Percentiles rank a stretch among this genome's conserved stretches.
Conservation (phyloP, 2,113 vertebrate species). For the Aptenodytes patagonicus region DNA sequence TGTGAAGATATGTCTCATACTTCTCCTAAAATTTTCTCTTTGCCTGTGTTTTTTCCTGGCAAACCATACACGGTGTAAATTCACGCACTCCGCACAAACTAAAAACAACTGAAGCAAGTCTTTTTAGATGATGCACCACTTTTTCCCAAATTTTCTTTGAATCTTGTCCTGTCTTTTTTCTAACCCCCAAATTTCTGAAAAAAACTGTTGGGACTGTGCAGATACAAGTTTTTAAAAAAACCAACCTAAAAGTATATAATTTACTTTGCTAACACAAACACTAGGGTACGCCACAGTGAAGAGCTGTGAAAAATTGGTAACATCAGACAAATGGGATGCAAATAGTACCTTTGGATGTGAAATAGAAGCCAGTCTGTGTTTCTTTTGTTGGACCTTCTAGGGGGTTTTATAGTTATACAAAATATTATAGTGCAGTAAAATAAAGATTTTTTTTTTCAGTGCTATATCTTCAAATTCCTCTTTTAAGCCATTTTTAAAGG, state of each 20-base stretch:
- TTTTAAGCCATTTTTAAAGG: background rate
- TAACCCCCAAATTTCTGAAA: background rate
- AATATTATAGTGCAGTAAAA: background rate
- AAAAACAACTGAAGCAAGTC: background rate
- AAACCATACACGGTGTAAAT: background rate
- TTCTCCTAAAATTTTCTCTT: background rate
- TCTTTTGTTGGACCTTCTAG: background rate
- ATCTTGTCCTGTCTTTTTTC: background rate
- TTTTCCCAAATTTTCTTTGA: background rate
- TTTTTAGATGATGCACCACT: background rate
- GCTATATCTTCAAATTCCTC: background rate
- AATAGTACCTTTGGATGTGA: background rate
- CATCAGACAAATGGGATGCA: background rate
- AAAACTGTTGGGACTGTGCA: background rate
- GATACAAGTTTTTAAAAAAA: background rate
- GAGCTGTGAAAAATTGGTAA: background rate
- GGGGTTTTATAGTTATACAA: background rate
- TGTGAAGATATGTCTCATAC: background rate
- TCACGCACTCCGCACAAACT: background rate
- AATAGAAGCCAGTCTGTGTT: background rate
- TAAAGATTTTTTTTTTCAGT: background rate
- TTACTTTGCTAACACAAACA: background rate
- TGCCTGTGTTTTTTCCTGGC: background rate
- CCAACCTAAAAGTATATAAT: too few species aligned
- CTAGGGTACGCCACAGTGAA: background rate